Base-by-base conservation (phyloP, 37 sponge, comb jelly and placozoan genomes). In the Beroe ovata region DNA sequence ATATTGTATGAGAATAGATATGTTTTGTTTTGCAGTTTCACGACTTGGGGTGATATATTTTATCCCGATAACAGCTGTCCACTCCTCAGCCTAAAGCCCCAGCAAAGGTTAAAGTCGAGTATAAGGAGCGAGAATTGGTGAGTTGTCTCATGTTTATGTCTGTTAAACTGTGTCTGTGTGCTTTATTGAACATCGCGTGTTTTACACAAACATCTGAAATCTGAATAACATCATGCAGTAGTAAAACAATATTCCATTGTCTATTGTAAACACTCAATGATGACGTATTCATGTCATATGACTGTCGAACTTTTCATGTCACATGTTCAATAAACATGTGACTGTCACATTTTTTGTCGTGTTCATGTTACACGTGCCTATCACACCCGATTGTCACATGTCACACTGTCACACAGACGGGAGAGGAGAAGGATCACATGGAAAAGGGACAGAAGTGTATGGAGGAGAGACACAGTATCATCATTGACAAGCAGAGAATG, bases 401-500 rank as follows among this genome's bases (percentile, higher is more conserved):
- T 58, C 16, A 58, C 16, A 58, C 16, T 58, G 59, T 58, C 3
- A 35, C 34, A 36, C 36, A 71, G 71, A 71, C 71, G 71, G 38
- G 16, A 20, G 71, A 71, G 71, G 38, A 36, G 38, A 71, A 71
- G 29, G 71, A 71, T 30, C 11, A 21, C 20, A 29, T 71, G 71
- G 71, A 71, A 20, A 3, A 30, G 71, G 71, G 71, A 21, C 21
- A 71, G 38, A 71, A 29, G 29, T 71, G 71, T 71, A 20, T 71
- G 4, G 38, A 36, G 29, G 71, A 71, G 38, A 71, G 71, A 20
- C 71, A 71, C 20, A 29, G 71, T 19, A 71, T 71, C 34, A 71
- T 71, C 71, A 71, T 71, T 36, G 71, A 71, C 36, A 71, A 71
- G 34, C 71, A 71, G 71, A 71, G 71, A 71, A 3, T 71, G 36